Evolutionary conservation across 2,113 vertebrate species (phyloP).

Genomic region (Gopherus evgoodei): DNA sequence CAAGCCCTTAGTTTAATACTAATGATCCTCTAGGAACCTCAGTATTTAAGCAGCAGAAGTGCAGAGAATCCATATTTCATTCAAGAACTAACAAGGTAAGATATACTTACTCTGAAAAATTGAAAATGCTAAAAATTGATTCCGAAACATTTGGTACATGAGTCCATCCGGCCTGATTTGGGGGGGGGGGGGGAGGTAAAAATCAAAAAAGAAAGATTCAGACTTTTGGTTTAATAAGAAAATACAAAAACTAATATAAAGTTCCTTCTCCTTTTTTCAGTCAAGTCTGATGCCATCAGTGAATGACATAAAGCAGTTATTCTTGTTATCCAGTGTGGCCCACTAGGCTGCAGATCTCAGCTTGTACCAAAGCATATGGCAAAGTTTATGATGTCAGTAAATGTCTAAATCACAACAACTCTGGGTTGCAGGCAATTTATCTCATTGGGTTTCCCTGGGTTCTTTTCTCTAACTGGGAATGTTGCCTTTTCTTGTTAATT

Average conservation of each 20-base stretch:
- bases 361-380: neutral
- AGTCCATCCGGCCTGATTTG: conserved; percentile 93
- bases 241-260: fast-evolving
- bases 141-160: conserved; percentile 97
- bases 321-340: neutral
- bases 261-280: neutral
- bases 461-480: neutral
- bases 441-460: neutral
- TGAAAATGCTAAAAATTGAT: conserved; percentile 96
- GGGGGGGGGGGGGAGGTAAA: neutral
- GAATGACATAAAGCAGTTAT: neutral
- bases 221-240: neutral
- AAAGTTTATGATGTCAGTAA: neutral
- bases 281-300: neutral
- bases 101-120: conserved; percentile 96
- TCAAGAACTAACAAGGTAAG: neutral
- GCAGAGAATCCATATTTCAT: neutral
- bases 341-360: neutral
- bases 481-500: neutral
- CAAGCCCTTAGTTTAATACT: neutral
- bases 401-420: neutral
- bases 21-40: neutral
- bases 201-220: neutral
- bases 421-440: fast-evolving
- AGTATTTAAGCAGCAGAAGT: neutral